Conservation (phyloP, 2,888 invertebrate species). For the Euplagia quadripunctaria region DNA sequence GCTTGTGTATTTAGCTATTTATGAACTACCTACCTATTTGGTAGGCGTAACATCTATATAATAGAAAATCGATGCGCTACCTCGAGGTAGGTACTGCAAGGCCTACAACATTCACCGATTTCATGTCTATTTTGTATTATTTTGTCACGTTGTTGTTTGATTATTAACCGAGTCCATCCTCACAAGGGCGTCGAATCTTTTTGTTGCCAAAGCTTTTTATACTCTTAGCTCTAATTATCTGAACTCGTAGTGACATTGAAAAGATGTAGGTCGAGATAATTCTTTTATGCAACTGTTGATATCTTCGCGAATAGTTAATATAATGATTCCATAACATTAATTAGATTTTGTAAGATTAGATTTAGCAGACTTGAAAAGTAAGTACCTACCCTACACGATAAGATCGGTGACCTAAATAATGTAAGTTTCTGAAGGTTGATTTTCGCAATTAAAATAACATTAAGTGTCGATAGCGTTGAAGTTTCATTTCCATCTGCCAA, state of each 20-base stretch:
- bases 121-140: conserved; percentile 17
- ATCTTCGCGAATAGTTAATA: not conserved
- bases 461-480: not conserved
- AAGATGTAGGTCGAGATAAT: conserved; percentile 16
- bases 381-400: not conserved
- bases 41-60: not conserved
- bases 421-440: not conserved
- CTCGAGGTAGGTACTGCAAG: conserved; percentile 30
- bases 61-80: not conserved
- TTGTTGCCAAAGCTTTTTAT: conserved; percentile 27
- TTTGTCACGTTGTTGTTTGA: conserved; percentile 15
- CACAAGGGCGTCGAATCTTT: conserved; percentile 22
- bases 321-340: not conserved
- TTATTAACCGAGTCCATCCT: conserved; percentile 8
- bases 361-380: not conserved
- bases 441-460: conserved; percentile 2
- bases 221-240: conserved; percentile 20
- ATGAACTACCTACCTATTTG: not conserved
- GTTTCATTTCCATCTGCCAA: not conserved
- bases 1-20: not conserved
- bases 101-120: conserved; percentile 51
- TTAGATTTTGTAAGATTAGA: not conserved
- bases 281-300: conserved; percentile 1
- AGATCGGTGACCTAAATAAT: not conserved
- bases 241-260: conserved; percentile 19